Base-by-base conservation (phyloP, 2,113 vertebrate genomes). In the Macroglossus sobrinus region DNA sequence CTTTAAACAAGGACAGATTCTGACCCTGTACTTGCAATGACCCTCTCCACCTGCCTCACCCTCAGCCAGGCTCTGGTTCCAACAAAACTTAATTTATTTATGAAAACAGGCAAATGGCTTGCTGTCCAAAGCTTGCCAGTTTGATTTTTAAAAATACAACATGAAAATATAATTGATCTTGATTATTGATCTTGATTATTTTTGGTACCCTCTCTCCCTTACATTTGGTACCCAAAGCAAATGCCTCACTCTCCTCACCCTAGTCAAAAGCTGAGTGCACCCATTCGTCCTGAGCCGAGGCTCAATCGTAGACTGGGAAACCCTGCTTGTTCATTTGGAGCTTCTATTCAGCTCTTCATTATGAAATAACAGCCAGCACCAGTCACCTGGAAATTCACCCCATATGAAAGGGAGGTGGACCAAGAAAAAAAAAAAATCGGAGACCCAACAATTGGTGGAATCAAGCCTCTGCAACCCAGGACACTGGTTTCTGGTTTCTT, bases 11-110 rank as follows among this genome's bases (percentile, higher is more conserved):
- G 38, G 35, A 38, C 38, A 69, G 38, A 59, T 28, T 35, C 4
- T 4, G 8, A n/a, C 33, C 14, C 55, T 11, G 26, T 0, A 13
- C 2, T 35, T 16, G 8, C 3, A 16, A 66, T 14, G 16, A 43
- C 16, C 15, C 16, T 18, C 28, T 13, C 66, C 10, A 0, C 63
- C 28, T 13, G 7, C 35, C 13, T 71, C 13, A 15, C 16, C 63
- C 40, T 55, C 14, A 64, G 6, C 5, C 19, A 0, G 0, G 45
- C 22, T 64, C 53, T 81, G 30, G 24, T 63, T 45, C 66, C 47
- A 16, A 22, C 30, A 68, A 19, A 95, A 90, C n/a, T 79, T 33
- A 18, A 50, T 81, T 79, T 15, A 68, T 33, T 40, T 10, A 74
- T 33, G 35, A 10, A 59, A 90, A 33, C 30, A 85, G 40, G 35